These are phyloP conservation scores for Cheiracanthium punctorium DNA, from an alignment of 2,888 invertebrate species.

Conservation along the genomic window DNA sequence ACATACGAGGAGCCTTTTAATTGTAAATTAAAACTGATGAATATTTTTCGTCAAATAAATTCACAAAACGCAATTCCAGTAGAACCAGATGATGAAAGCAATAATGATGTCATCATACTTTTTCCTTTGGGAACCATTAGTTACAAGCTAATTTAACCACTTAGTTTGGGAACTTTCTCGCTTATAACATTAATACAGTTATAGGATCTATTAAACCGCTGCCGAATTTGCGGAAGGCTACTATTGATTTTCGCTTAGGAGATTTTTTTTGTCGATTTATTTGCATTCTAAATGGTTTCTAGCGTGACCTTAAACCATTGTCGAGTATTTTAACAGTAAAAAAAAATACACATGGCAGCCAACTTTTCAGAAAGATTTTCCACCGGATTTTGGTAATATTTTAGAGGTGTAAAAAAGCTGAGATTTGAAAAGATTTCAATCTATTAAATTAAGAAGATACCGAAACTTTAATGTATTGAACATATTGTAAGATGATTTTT, in stretches of 20 bases:
- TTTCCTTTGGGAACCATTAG: background rate
- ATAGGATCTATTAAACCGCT: background rate
- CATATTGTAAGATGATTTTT: too few relatives aligned
- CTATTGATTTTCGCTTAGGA: background rate
- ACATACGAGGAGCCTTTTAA: too few relatives aligned
- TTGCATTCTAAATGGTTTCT: background rate
- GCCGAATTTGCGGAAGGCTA: background rate
- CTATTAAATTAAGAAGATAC: too few relatives aligned
- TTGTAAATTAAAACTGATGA: too few relatives aligned
- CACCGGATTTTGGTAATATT: too few relatives aligned
- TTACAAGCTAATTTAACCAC: constrained; percentile 6
- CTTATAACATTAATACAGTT: background rate
- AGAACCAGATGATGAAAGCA: background rate
- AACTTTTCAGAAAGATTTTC: too few relatives aligned
- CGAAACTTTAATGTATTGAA: too few relatives aligned
- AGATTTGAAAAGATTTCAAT: too few relatives aligned
- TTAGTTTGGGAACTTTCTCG: background rate
- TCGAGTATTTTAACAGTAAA: background rate
- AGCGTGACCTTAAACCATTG: background rate
- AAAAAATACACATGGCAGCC: too few relatives aligned
- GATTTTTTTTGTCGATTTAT: background rate
- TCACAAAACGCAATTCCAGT: background rate
- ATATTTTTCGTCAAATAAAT: background rate
- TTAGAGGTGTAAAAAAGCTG: too few relatives aligned
- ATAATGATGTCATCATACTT: background rate